Evolutionary conservation across 2,113 vertebrate species (phyloP), one percentile per base, ranked within the genome.

Genomic region (Microtus richardsoni): DNA sequence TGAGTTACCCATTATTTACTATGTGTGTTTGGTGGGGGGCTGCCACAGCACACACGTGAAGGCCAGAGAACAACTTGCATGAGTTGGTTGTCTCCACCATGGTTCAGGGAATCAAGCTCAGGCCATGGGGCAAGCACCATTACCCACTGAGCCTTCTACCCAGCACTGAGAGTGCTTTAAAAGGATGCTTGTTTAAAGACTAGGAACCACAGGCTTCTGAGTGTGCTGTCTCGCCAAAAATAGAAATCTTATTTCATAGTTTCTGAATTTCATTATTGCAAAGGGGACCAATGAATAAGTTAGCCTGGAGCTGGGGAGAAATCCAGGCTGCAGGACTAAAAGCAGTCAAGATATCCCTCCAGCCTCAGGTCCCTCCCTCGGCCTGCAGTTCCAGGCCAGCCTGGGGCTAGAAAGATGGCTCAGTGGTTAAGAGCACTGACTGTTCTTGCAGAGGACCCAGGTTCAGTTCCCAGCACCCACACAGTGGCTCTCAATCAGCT

Each of bases 121-220:
- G 39, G n/a, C 54, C 54, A 60, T 62, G 54, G n/a, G n/a, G 24
- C n/a, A 30, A 41, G 58, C 14, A 62, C 58, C n/a, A 13, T 41
- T 17, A 41, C n/a, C 52, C 80, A 41, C 80, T 26, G 80, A 64
- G 80, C 7, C n/a, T 39, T 44, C n/a, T 64, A 64, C 41, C 39
- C 14, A 30, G 80, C 58, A 83, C 54, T 0, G 5, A 79, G 22
- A 86, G 36, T 54, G 30, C 58, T 64, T 74, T 74, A 16, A 79
- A 95, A 28, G 62, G 62, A 41, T 54, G 30, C 24, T 79, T 91
- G 47, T 89, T 95, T 93, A 86, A 94, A 96, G 93, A 80, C 4
- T 36, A 58, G 44, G 89, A 82, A 54, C 66, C 58, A 87, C 73
- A 96, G 74, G 78, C 89, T 78, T 41, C 85, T 88, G 80, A 94